Conservation (phyloP, 2,888 invertebrate species). For the Trichogramma evanescens region DNA sequence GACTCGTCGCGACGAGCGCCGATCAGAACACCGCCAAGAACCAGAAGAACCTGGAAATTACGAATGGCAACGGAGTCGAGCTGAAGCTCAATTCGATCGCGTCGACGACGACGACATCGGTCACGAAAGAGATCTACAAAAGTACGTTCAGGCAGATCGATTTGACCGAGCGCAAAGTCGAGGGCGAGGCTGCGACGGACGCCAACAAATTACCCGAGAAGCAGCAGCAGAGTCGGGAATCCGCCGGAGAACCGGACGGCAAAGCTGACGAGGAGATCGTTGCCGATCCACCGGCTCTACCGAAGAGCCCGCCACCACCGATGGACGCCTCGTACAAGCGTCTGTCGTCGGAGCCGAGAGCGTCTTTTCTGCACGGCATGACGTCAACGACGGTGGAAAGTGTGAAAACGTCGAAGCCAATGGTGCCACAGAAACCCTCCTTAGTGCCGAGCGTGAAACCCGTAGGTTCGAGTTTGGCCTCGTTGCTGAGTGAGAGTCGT, state of each 20-base stretch:
- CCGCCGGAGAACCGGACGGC: slow-evolving; percentile 82
- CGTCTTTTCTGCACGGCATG: slow-evolving; percentile 67
- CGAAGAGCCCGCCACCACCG: slow-evolving; percentile 60
- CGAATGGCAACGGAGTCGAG: slow-evolving; percentile 27
- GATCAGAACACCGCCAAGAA: slow-evolving; percentile 19
- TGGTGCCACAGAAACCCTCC: slow-evolving; percentile 66
- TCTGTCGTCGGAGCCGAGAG: slow-evolving; percentile 53
- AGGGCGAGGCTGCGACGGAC: slow-evolving; percentile 30
- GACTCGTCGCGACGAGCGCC: slow-evolving; percentile 16
- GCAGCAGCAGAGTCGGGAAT: slow-evolving; percentile 63
- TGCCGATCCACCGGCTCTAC: slow-evolving; percentile 62
- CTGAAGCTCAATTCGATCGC: slow-evolving; percentile 41
- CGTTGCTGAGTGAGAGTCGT: slow-evolving; percentile 16
- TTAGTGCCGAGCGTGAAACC: slow-evolving; percentile 39
- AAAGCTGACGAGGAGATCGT: slow-evolving; percentile 73
- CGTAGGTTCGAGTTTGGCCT: slow-evolving; percentile 6
- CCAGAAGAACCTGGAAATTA: slow-evolving; percentile 19
- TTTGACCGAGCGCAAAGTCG: slow-evolving; percentile 30
- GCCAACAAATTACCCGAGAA: slow-evolving; percentile 23
- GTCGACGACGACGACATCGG: slow-evolving; percentile 35
- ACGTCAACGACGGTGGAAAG: slow-evolving; percentile 44
- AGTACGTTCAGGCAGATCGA: slow-evolving; percentile 9
- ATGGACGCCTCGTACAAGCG: slow-evolving; percentile 6
- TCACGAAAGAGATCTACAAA: slow-evolving; percentile 25
- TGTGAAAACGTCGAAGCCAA: slow-evolving; percentile 55